Conservation (phyloP, 1,140 invertebrate species). For the Branchinecta lynchi region DNA sequence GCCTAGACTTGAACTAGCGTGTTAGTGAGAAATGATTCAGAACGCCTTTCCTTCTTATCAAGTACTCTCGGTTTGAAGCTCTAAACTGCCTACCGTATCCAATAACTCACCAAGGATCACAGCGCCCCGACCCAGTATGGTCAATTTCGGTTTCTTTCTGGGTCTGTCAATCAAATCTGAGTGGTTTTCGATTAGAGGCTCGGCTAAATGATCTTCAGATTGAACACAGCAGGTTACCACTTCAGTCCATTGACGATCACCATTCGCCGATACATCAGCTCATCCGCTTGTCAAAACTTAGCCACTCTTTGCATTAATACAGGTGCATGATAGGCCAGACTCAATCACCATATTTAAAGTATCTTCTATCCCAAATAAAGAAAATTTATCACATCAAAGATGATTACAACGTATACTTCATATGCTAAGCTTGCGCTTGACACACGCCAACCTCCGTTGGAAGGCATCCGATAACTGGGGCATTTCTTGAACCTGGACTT, state of each 20-base stretch:
- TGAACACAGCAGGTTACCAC: conserved; percentile 2
- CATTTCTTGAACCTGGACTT: too few species aligned
- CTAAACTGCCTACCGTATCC: not conserved
- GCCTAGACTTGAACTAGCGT: too few species aligned
- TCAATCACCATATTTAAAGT: conserved; percentile 11
- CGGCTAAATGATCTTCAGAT: conserved; percentile 10
- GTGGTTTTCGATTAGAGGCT: conserved; percentile 2
- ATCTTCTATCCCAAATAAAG: not conserved
- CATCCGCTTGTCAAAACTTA: conserved; percentile 7
- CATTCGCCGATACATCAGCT: not conserved
- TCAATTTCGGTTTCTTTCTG: not conserved
- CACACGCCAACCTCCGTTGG: too few species aligned
- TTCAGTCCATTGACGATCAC: not conserved
- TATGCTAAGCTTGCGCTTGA: not conserved
- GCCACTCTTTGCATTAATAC: conserved; percentile 11
- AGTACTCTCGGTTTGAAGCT: too few species aligned
- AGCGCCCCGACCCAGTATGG: too few species aligned
- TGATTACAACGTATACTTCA: not conserved
- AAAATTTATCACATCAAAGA: not conserved
- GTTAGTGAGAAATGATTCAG: too few species aligned
- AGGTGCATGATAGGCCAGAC: not conserved
- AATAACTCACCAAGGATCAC: not conserved
- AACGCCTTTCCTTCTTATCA: too few species aligned
- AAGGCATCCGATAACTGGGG: too few species aligned
- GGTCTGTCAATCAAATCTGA: conserved; percentile 1